phyloP scores from a whole-genome alignment of 2,888 invertebrate species.

The Tubulanus polymorphus region DNA sequence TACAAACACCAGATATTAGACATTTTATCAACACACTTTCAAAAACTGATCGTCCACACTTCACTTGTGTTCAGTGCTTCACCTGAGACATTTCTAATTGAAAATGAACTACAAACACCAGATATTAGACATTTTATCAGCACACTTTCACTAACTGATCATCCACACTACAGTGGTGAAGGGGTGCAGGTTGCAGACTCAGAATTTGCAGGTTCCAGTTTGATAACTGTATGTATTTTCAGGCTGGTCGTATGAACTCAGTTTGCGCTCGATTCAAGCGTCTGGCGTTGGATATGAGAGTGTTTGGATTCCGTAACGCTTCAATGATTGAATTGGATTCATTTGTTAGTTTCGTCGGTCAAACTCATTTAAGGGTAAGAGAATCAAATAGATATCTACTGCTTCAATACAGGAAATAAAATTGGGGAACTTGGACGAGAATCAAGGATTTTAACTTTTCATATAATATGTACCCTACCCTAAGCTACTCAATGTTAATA shows the following conservation, averaged over 20 bases:
- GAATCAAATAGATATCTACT: too few species aligned
- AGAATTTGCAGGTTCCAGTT: background rate
- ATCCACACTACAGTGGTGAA: background rate
- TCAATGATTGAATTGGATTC: conserved; percentile 49
- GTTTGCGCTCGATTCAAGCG: conserved; percentile 47
- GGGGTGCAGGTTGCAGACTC: background rate
- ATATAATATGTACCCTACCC: too few species aligned
- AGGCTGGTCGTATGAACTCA: conserved; percentile 53
- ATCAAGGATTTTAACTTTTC: too few species aligned
- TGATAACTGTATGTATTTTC: background rate
- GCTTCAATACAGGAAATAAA: too few species aligned
- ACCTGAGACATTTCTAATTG: background rate
- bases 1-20: too few species aligned
- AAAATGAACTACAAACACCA: too few species aligned
- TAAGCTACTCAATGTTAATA: too few species aligned
- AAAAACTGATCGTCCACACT: too few species aligned
- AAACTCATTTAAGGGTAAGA: conserved; percentile 43
- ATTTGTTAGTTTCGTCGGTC: conserved; percentile 46
- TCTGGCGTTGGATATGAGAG: conserved; percentile 48
- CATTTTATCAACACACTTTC: too few species aligned
- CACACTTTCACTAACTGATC: too few species aligned
- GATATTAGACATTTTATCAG: background rate
- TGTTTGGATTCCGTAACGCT: conserved; percentile 49
- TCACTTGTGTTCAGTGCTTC: too few species aligned
- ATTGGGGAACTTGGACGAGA: too few species aligned